Conservation (phyloP, 2,113 vertebrate species). For the Rhabdomys dilectus region DNA sequence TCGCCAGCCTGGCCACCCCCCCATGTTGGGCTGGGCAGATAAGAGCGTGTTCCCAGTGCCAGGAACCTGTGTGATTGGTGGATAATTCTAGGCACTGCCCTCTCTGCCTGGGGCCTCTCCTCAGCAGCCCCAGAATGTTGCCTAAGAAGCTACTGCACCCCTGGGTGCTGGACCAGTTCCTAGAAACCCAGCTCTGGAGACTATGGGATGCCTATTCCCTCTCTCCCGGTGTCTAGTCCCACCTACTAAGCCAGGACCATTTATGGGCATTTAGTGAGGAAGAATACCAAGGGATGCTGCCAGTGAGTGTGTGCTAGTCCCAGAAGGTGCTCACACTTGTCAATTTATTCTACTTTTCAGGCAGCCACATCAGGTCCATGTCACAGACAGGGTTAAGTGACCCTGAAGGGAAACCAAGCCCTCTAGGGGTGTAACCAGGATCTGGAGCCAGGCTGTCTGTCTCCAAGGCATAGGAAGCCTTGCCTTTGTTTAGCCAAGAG, state of each 20-base stretch:
- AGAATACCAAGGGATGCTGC: background rate
- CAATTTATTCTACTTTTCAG: background rate
- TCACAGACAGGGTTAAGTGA: background rate
- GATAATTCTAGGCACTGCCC: slow-evolving; percentile 95
- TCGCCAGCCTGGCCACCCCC: slow-evolving; percentile 72
- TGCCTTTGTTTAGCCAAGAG: background rate
- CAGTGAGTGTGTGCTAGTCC: fast-evolving
- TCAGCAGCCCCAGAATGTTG: slow-evolving; percentile 32
- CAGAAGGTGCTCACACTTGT: background rate
- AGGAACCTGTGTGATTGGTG: slow-evolving; percentile 92
- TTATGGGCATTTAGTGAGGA: background rate
- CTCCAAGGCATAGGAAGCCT: background rate
- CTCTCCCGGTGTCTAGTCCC: background rate
- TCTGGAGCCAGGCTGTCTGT: slow-evolving; percentile 27
- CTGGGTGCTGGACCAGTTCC: background rate
- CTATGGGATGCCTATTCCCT: background rate
- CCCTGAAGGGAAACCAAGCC: background rate
- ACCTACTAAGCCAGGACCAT: background rate
- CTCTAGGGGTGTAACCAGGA: background rate
- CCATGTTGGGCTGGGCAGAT: slow-evolving; percentile 90
- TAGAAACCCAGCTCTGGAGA: background rate
- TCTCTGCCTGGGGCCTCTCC: slow-evolving; percentile 87
- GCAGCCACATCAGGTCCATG: background rate
- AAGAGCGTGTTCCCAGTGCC: slow-evolving; percentile 89
- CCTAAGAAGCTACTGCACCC: background rate